Evolutionary conservation across 2,888 invertebrate genomes (phyloP), one percentile per base, ranked within the genome.

Genomic region (Pelosia muscerda): DNA sequence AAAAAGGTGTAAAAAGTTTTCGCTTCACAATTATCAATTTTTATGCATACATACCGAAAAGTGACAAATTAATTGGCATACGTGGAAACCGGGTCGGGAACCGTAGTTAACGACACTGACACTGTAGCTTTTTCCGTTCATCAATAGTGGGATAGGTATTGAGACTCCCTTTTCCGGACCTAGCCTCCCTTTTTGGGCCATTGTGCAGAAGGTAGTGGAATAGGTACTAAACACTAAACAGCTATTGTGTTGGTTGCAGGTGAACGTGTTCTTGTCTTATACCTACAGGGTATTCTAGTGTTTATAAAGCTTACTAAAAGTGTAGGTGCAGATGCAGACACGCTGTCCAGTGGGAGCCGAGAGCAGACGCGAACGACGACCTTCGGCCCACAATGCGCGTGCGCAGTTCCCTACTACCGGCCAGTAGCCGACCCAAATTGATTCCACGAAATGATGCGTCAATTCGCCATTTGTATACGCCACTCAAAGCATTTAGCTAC

Each of bases 281-380:
- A 62, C 11, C 23, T 54, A 31, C 22, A 26, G 22, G 19, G 13
- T 62, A 54, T 23, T 28, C 22, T 28, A 34, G 28, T 23, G 15
- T 22, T 31, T 38, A 54, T 38, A 28, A 56, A 62, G 49, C 49
- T 23, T 15, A 69, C 71, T 78, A 79, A 74, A 76, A 83, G 81
- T 79, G 77, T 70, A 68, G 70, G 58, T 72, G 88, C 86, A 86
- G 91, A 88, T 72, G 88, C 86, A 86, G 91, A 88, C 91, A 89
- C 87, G 90, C 90, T 79, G 90, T 91, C 90, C 90, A 88, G 79
- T 60, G 60, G 71, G 70, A 72, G 76, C 69, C 6, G 62, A 63
- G 72, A 74, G 69, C 69, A 76, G 87, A 83, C 85, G 78, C 83
- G 85, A 84, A 68, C 85, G 82, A 83, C 76, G 86, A 86, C 84